A percentile compares a stretch with the other conserved stretches of the same genome.
Conservation (phyloP, 2,113 vertebrate genomes). For the Ciconia stormi region DNA sequence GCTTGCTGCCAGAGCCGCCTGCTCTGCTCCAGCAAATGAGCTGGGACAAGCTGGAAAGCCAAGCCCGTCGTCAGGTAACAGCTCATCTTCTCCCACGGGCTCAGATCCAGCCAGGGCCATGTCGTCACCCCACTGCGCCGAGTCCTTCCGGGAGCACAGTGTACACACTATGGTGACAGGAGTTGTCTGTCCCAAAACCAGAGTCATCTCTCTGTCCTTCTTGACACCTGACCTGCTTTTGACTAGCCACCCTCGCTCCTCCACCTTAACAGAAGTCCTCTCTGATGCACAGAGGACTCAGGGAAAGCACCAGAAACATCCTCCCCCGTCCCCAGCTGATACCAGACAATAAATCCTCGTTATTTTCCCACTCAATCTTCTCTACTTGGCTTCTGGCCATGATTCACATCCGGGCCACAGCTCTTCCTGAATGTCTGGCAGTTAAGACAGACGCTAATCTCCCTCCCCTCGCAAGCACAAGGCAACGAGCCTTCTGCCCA, state of each 20-base stretch:
- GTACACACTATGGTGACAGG: rapidly evolving
- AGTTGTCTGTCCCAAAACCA: neutral
- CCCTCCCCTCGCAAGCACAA: neutral
- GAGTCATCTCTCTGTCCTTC: neutral
- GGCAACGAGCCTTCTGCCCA: neutral
- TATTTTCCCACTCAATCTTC: neutral
- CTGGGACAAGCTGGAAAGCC: neutral
- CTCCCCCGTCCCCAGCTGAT: neutral
- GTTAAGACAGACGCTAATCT: neutral
- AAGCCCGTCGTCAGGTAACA: neutral
- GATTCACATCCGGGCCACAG: neutral
- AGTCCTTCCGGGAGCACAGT: neutral
- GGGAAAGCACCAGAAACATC: neutral
- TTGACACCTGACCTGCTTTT: neutral
- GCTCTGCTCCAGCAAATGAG: neutral
- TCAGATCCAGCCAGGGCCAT: neutral
- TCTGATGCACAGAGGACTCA: neutral
- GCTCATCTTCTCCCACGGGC: neutral
- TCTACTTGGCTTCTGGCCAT: neutral
- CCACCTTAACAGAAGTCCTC: neutral
- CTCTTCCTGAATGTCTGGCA: neutral
- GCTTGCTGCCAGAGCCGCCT: neutral
- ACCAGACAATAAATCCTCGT: neutral
- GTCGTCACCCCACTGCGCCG: rapidly evolving
- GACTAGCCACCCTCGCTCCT: rapidly evolving